Evolutionary conservation across 2,888 invertebrate genomes (phyloP).

Genomic region (Stomorhina lunata): DNA sequence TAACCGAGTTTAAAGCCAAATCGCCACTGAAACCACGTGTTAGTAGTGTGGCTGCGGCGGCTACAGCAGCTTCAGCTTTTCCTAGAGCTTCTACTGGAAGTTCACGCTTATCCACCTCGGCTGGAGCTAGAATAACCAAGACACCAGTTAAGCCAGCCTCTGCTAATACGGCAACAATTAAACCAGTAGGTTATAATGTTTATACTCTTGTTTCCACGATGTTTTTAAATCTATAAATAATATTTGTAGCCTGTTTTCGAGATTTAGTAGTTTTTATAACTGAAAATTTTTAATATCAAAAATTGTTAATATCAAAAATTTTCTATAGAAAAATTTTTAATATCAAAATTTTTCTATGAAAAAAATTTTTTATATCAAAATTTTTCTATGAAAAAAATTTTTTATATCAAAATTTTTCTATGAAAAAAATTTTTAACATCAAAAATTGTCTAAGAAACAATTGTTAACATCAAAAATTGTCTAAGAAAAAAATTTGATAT

Average conservation of each 20-base stretch:
- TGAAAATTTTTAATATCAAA: no score
- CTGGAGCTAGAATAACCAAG: constrained; percentile 35
- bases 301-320: no score
- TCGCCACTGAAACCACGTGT: constrained; percentile 65
- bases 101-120: constrained; percentile 40
- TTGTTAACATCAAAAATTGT: no score
- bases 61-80: neutral
- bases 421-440: no score
- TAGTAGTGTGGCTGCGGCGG: constrained; percentile 22
- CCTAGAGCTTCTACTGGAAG: neutral
- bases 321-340: no score
- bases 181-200: constrained; percentile 39
- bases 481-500: no score
- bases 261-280: no score
- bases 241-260: neutral
- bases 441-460: no score
- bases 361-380: no score
- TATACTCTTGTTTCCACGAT: neutral
- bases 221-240: neutral
- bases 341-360: no score
- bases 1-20: constrained; percentile 63
- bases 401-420: no score
- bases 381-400: no score
- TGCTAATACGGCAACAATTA: constrained; percentile 25
- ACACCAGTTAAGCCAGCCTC: constrained; percentile 22